These are phyloP conservation scores for Ptilorrhoa leucosticta DNA, from an alignment of 2,113 vertebrate genomes.

Conservation along the genomic window DNA sequence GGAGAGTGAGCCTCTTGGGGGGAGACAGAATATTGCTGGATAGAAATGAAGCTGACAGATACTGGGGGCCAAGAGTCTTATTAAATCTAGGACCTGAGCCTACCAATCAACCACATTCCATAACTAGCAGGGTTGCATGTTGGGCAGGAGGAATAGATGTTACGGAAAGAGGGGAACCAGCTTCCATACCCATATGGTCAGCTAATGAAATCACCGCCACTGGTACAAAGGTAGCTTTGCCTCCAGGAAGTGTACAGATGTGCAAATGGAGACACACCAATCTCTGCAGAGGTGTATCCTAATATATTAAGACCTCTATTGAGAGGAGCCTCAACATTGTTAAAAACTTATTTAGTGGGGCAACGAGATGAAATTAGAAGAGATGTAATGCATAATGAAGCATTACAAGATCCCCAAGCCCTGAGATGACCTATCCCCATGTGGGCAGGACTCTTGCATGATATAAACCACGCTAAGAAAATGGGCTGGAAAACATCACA, in stretches of 20 bases:
- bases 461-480: neutral
- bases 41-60: neutral
- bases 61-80: neutral
- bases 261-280: neutral
- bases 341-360: neutral
- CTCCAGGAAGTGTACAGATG: neutral
- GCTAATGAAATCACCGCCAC: neutral
- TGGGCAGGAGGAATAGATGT: neutral
- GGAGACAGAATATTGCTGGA: neutral
- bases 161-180: neutral
- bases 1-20: neutral
- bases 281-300: neutral
- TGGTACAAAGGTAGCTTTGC: neutral
- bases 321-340: neutral
- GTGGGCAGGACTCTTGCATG: neutral
- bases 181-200: neutral
- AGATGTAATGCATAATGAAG: neutral
- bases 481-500: neutral
- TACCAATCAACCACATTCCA: neutral
- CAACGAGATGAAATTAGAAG: neutral
- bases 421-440: neutral
- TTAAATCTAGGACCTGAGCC: neutral
- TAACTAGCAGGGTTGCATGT: neutral
- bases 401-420: neutral
- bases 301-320: neutral